Evolutionary conservation across 2,797 vertebrate species (phyloP).

Genomic region (Leucoraja ocellata): DNA sequence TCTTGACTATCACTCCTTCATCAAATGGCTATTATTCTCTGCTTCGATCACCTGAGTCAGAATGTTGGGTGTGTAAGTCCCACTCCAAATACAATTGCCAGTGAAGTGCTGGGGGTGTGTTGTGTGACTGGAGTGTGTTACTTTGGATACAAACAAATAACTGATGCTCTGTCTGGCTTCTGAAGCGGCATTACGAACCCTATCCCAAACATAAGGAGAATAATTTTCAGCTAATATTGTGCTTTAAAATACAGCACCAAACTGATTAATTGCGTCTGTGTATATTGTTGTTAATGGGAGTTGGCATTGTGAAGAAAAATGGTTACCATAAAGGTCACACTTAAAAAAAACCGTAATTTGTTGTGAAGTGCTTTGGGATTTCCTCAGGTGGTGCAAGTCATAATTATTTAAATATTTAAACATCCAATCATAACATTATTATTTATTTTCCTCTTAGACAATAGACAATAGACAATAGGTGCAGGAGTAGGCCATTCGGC

Average conservation of each 20-base stretch:
- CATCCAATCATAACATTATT: background rate
- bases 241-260: background rate
- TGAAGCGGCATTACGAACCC: background rate
- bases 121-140: background rate
- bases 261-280: no score
- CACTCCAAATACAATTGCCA: background rate
- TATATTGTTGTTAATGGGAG: background rate
- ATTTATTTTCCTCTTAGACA: background rate
- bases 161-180: background rate
- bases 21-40: background rate
- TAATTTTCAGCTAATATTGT: background rate
- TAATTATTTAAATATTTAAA: no score
- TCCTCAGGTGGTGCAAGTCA: background rate
- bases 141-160: background rate
- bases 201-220: background rate
- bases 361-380: background rate
- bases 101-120: background rate
- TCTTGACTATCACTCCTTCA: background rate
- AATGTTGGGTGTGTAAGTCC: background rate
- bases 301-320: background rate
- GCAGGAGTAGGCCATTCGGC: no score
- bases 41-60: background rate
- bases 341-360: background rate
- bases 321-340: background rate
- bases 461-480: no score